A percentile compares a stretch with the other conserved stretches of the same genome.
These are phyloP conservation scores for Urocolius indicus DNA, from an alignment of 2,113 vertebrate genomes.

Conservation along the genomic window DNA sequence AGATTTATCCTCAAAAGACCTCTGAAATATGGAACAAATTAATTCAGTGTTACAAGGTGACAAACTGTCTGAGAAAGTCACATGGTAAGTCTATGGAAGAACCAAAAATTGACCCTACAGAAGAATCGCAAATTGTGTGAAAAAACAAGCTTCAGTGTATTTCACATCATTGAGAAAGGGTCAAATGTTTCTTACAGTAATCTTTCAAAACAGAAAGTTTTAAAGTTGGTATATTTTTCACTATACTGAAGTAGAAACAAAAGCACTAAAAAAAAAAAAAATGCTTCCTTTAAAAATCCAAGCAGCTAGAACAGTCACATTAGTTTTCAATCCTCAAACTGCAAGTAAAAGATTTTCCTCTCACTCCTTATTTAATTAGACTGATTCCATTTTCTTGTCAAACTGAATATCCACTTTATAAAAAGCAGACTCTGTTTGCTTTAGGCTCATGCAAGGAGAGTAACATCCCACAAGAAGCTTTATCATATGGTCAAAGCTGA, in stretches of 20 bases:
- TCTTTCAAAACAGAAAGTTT: neutral
- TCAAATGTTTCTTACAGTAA: neutral
- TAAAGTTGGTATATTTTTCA: neutral
- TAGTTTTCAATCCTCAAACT: slow-evolving; percentile 42
- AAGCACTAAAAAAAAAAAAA: neutral
- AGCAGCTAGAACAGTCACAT: slow-evolving; percentile 13
- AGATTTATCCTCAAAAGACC: slow-evolving; percentile 12
- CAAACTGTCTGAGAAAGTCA: neutral
- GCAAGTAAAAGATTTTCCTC: slow-evolving; percentile 19
- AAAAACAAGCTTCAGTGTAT: neutral
- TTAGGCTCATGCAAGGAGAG: neutral
- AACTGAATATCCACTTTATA: slow-evolving; percentile 31
- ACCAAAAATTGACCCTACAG: neutral
- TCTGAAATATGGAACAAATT: slow-evolving; percentile 26
- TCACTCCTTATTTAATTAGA: slow-evolving; percentile 40
- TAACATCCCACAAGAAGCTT: neutral
- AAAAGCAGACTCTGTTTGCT: slow-evolving; percentile 47
- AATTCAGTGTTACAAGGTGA: slow-evolving; percentile 21
- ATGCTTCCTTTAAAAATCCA: neutral
- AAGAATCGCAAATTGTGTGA: neutral
- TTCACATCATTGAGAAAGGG: neutral
- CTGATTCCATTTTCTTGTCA: slow-evolving; percentile 63
- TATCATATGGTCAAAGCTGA: neutral
- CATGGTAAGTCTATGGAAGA: neutral
- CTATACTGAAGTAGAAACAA: neutral